phyloP scores from a whole-genome alignment of 2,888 invertebrate genomes.

The Microctonus aethiopoides region DNA sequence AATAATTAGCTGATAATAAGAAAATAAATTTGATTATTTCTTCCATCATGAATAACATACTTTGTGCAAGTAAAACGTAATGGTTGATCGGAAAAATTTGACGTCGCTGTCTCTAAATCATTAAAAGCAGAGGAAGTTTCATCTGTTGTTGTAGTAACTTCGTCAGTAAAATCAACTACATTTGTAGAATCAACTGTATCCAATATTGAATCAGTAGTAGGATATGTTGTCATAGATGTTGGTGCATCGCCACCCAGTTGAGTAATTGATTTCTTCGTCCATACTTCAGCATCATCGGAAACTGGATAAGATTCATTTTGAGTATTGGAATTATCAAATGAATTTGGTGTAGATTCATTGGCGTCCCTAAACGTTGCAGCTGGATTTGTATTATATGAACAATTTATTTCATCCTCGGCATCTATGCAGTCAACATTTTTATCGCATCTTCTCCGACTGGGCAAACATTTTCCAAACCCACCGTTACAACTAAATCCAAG shows the following conservation, averaged over 20 bases:
- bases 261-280: background rate
- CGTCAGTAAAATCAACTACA: background rate
- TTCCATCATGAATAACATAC: constrained; percentile 51
- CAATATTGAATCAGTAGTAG: background rate
- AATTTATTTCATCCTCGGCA: constrained; percentile 84
- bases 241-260: background rate
- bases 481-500: constrained; percentile 79
- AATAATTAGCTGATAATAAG: too few relatives aligned
- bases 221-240: background rate
- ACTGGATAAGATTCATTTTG: background rate
- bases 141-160: background rate
- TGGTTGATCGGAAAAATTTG: background rate
- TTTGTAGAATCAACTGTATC: background rate
- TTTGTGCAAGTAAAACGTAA: constrained; percentile 67
- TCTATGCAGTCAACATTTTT: constrained; percentile 80
- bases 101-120: background rate
- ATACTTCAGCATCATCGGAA: background rate
- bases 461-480: constrained; percentile 76
- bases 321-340: background rate
- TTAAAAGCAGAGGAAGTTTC: background rate
- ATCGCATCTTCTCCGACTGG: constrained; percentile 76
- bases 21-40: background rate
- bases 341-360: background rate
- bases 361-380: background rate
- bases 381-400: constrained; percentile 55